Evolutionary conservation across 2,888 invertebrate genomes (phyloP).

Genomic region (Acleris emargana): DNA sequence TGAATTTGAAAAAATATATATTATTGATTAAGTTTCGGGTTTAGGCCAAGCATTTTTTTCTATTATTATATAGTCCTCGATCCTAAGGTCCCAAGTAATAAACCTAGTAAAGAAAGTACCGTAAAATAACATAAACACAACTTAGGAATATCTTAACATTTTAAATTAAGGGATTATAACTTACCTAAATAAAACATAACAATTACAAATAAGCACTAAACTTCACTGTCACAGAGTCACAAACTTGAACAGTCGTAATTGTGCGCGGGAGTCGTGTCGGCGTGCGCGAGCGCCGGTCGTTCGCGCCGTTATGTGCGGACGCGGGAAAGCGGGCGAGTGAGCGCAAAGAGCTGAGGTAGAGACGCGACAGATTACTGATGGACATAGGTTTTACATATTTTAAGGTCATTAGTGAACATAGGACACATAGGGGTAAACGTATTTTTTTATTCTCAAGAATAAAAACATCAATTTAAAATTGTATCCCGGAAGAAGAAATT

Average conservation of each 20-base stretch:
- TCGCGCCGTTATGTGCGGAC: constrained; percentile 70
- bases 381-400: too few species aligned
- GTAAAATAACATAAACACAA: not conserved
- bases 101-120: constrained; percentile 11
- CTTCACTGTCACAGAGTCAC: constrained; percentile 22
- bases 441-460: too few species aligned
- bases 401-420: too few species aligned
- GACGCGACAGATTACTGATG: not conserved
- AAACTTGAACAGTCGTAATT: constrained; percentile 40
- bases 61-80: too few species aligned
- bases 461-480: too few species aligned
- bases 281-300: constrained; percentile 54
- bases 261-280: constrained; percentile 41
- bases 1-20: too few species aligned
- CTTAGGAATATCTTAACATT: not conserved
- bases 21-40: too few species aligned
- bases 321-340: constrained; percentile 62
- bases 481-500: too few species aligned
- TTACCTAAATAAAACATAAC: constrained; percentile 13
- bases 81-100: too few species aligned
- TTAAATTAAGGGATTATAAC: not conserved
- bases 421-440: too few species aligned
- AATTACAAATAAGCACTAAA: constrained; percentile 9
- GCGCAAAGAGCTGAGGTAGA: constrained; percentile 1
- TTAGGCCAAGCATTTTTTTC: too few species aligned